Percentiles rank a stretch among this genome's conserved stretches.
phyloP scores from a whole-genome alignment of 2,113 vertebrate genomes.

The Boulengeromyrus knoepffleri region DNA sequence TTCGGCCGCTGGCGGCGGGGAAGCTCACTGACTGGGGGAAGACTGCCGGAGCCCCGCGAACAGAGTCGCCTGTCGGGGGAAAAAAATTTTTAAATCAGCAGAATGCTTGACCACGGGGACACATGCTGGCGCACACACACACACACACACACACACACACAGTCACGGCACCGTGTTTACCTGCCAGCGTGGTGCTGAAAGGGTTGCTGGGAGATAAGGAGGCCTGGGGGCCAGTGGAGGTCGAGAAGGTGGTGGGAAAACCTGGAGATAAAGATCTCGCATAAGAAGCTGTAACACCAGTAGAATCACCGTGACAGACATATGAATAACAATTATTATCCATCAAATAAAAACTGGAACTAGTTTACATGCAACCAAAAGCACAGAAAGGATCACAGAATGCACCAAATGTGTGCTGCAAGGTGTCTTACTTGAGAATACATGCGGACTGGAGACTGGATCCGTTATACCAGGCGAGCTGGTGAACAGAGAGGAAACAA shows the following conservation, averaged over 20 bases:
- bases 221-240: constrained; percentile 46
- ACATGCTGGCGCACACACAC: neutral
- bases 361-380: neutral
- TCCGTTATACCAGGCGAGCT: constrained; percentile 62
- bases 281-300: neutral
- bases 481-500: neutral
- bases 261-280: constrained; percentile 38
- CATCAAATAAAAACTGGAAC: neutral
- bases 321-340: neutral
- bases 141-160: neutral
- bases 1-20: constrained; percentile 45
- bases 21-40: constrained; percentile 55
- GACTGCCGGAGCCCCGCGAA: constrained; percentile 42
- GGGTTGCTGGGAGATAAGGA: constrained; percentile 76
- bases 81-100: neutral
- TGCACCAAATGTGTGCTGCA: constrained; percentile 10
- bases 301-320: neutral
- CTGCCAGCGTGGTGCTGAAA: constrained; percentile 68
- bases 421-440: constrained; percentile 53
- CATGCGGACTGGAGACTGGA: constrained; percentile 48
- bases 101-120: neutral
- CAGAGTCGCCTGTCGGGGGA: constrained; percentile 48
- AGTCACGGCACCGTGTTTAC: constrained; percentile 45
- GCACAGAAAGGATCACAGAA: neutral
- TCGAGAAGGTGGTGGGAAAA: constrained; percentile 75